These are phyloP conservation scores for Felis catus DNA, from an alignment of 2,113 vertebrate genomes.

Conservation along the genomic window DNA sequence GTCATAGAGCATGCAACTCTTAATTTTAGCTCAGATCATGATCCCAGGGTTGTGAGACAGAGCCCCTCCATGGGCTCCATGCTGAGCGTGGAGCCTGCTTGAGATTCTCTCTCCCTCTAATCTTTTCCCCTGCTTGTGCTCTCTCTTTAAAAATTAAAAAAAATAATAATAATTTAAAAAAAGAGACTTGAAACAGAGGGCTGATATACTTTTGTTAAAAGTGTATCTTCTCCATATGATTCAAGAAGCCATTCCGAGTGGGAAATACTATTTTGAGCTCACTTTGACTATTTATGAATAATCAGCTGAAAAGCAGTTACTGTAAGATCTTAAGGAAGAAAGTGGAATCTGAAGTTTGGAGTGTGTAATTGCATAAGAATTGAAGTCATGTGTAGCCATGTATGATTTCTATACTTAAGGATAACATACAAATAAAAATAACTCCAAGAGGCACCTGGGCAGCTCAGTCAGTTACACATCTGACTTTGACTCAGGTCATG, in stretches of 20 bases:
- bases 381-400: neutral
- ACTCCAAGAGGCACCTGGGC: neutral
- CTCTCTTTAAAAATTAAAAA: too few relatives aligned
- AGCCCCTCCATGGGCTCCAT: too few relatives aligned
- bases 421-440: neutral
- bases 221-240: neutral
- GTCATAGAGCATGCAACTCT: too few relatives aligned
- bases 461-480: too few relatives aligned
- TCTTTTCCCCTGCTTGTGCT: too few relatives aligned
- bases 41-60: too few relatives aligned
- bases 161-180: too few relatives aligned
- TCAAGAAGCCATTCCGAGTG: neutral
- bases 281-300: neutral
- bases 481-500: too few relatives aligned
- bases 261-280: neutral
- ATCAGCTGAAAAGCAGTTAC: neutral
- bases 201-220: neutral
- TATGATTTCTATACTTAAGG: neutral
- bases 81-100: too few relatives aligned
- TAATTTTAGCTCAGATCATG: too few relatives aligned
- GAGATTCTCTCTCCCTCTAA: too few relatives aligned
- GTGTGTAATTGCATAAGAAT: neutral
- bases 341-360: neutral
- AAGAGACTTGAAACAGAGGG: neutral
- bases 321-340: neutral